Conservation (phyloP, 2,113 vertebrate genomes). For the Odontesthes bonariensis region DNA sequence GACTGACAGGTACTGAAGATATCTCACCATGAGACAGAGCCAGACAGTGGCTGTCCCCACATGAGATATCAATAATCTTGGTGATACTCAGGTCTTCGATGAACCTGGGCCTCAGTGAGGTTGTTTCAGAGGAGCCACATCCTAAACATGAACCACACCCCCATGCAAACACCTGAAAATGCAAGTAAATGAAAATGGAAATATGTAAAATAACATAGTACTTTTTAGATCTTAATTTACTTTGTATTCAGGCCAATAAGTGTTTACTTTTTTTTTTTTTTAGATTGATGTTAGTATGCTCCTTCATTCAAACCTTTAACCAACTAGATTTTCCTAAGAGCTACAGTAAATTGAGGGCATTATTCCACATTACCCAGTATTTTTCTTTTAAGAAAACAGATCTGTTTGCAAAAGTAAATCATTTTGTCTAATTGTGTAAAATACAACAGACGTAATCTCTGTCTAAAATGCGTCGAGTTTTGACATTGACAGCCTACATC, state of each 20-base stretch:
- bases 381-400: too few species aligned
- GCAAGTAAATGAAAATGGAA: not conserved
- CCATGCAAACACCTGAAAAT: slow-evolving; percentile 93
- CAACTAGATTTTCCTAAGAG: too few species aligned
- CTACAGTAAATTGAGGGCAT: too few species aligned
- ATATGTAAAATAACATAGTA: not conserved
- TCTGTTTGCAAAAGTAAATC: too few species aligned
- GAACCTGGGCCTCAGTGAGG: slow-evolving; percentile 92
- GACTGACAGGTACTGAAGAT: not conserved
- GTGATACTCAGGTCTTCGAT: slow-evolving; percentile 95
- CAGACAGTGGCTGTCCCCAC: slow-evolving; percentile 97
- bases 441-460: not conserved
- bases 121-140: slow-evolving; percentile 96
- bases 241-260: not conserved
- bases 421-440: too few species aligned
- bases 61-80: slow-evolving; percentile 97
- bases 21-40: slow-evolving; percentile 95
- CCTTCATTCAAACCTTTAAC: too few species aligned
- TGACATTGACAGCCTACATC: not conserved
- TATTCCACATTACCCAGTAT: too few species aligned
- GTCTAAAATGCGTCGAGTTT: not conserved
- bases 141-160: slow-evolving; percentile 97
- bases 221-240: not conserved
- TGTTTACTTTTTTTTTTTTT: too few species aligned
- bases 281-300: too few species aligned